These are phyloP conservation scores for Ranitomeya variabilis DNA, from an alignment of 2,113 vertebrate species.

Conservation along the genomic window DNA sequence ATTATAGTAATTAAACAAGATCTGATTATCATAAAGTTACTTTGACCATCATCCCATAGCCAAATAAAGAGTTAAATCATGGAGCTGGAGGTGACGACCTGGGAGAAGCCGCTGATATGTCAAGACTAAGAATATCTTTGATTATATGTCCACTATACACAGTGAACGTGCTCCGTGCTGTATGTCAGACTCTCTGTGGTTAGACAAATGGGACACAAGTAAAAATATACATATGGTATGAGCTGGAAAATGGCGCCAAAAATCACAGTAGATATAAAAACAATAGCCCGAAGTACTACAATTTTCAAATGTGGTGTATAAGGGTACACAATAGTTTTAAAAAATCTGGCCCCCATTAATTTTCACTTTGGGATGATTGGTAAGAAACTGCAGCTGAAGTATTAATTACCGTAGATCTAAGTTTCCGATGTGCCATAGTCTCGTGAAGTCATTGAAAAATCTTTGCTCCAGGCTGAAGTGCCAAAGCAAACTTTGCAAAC, in stretches of 20 bases:
- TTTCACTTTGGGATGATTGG: too few relatives aligned
- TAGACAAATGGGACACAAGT: background rate
- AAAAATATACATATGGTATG: background rate
- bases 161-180: background rate
- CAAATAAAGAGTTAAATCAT: background rate
- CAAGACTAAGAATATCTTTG: constrained; percentile 43
- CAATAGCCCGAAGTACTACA: background rate
- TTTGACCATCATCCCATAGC: background rate
- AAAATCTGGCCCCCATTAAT: too few relatives aligned
- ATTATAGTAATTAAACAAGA: background rate
- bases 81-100: constrained; percentile 25
- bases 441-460: too few relatives aligned
- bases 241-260: background rate
- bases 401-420: too few relatives aligned
- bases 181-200: background rate
- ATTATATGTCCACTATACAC: constrained; percentile 30
- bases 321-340: too few relatives aligned
- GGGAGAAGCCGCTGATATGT: constrained; percentile 23
- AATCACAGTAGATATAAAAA: background rate
- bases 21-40: background rate
- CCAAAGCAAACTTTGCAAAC: too few relatives aligned
- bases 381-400: too few relatives aligned
- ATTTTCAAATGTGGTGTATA: too few relatives aligned
- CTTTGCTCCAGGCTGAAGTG: too few relatives aligned
- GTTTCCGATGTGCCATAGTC: too few relatives aligned